phyloP scores from a whole-genome alignment of 1,140 invertebrate species.

The Drosophila novamexicana region DNA sequence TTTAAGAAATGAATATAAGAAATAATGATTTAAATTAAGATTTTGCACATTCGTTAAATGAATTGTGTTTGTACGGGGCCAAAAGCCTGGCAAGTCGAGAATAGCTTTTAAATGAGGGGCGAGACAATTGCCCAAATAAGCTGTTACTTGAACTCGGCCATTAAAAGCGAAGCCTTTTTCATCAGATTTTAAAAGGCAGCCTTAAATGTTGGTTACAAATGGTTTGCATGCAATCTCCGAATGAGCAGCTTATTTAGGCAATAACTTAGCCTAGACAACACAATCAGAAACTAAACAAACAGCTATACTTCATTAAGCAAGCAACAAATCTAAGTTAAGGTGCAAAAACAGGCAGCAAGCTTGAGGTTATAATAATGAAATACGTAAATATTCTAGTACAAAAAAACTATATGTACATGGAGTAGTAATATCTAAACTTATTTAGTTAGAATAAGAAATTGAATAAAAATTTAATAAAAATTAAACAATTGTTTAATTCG shows the following conservation, averaged over 20 bases:
- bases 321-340: background rate
- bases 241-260: slow-evolving; percentile 50
- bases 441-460: too few relatives aligned
- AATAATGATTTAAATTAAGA: slow-evolving; percentile 33
- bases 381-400: background rate
- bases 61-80: slow-evolving; percentile 60
- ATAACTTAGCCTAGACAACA: slow-evolving; percentile 65
- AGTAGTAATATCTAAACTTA: background rate
- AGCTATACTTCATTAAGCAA: background rate
- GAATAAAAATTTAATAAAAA: background rate
- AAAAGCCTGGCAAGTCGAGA: slow-evolving; percentile 85
- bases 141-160: slow-evolving; percentile 28
- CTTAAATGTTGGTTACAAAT: background rate
- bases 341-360: slow-evolving; percentile 30
- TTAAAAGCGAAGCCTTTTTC: slow-evolving; percentile 1
- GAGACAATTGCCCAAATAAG: slow-evolving; percentile 72
- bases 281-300: slow-evolving; percentile 19
- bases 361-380: background rate
- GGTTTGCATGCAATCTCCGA: background rate
- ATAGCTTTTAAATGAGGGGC: slow-evolving; percentile 72
- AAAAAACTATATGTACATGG: background rate
- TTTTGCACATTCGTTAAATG: slow-evolving; percentile 65
- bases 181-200: slow-evolving; percentile 1
- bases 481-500: background rate
- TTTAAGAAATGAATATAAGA: slow-evolving; percentile 48